Percentiles rank a stretch among this genome's conserved stretches.
These are phyloP conservation scores for Limosa lapponica DNA, from an alignment of 2,797 vertebrate species.

Conservation along the genomic window DNA sequence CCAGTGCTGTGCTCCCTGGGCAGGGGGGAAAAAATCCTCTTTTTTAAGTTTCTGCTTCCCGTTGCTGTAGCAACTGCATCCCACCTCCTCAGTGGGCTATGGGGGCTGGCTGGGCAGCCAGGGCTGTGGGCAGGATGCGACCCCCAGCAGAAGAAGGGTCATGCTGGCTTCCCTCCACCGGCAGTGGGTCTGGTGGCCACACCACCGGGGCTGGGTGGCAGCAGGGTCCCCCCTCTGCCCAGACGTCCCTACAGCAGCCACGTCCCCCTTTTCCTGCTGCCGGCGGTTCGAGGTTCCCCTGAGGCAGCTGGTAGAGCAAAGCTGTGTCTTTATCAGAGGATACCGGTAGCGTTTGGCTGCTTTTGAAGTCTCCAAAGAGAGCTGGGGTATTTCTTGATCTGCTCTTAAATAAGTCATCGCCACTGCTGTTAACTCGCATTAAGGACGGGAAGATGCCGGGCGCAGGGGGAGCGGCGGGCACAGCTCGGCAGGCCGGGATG, in stretches of 20 bases:
- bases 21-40: fast-evolving
- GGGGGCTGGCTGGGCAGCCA: neutral
- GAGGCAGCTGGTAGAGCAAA: neutral
- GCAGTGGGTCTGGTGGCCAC: fast-evolving
- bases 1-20: fast-evolving
- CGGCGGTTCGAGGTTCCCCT: fast-evolving
- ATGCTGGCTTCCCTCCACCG: neutral
- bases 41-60: neutral
- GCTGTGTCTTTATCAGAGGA: conserved; percentile 39
- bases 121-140: fast-evolving
- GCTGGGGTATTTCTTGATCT: conserved; percentile 61
- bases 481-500: neutral
- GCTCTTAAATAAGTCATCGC: conserved; percentile 69
- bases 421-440: conserved; percentile 54
- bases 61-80: neutral
- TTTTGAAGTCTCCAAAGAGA: conserved; percentile 66
- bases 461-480: neutral
- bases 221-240: too few species aligned
- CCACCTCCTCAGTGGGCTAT: neutral
- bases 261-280: fast-evolving
- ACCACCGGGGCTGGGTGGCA: neutral
- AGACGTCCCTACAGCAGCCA: fast-evolving
- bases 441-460: neutral
- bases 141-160: fast-evolving
- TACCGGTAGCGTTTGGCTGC: conserved; percentile 9